Percentiles rank a stretch among this genome's conserved stretches.
Evolutionary conservation across 1,140 invertebrate genomes (phyloP).

Genomic region (Drosophila mojavensis): DNA sequence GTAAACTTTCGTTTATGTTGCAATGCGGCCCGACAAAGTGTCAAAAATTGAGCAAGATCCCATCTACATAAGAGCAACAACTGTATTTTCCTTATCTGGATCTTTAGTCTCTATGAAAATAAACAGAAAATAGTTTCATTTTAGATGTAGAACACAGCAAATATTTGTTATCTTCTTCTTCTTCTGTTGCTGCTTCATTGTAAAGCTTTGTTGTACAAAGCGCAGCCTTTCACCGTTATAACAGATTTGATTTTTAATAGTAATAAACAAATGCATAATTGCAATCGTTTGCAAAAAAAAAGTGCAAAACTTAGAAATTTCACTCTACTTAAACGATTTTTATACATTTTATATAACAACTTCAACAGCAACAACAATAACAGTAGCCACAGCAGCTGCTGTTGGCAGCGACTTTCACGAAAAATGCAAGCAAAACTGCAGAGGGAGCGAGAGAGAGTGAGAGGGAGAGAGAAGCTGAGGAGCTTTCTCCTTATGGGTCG

Average conservation of each 20-base stretch:
- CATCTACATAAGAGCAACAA: neutral
- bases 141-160: neutral
- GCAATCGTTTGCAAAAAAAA: slow-evolving; percentile 30
- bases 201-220: slow-evolving; percentile 6
- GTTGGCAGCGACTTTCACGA: slow-evolving; percentile 70
- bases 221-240: slow-evolving; percentile 2
- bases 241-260: slow-evolving; percentile 21
- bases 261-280: slow-evolving; percentile 31
- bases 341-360: slow-evolving; percentile 75
- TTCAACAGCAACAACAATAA: slow-evolving; percentile 45
- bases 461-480: slow-evolving; percentile 28
- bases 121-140: neutral
- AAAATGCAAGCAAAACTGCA: slow-evolving; percentile 79
- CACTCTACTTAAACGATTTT: slow-evolving; percentile 81
- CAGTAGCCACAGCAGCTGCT: slow-evolving; percentile 12
- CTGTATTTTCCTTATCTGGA: neutral
- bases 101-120: neutral
- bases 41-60: slow-evolving; percentile 30
- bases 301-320: slow-evolving; percentile 60
- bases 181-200: neutral
- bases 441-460: slow-evolving; percentile 23
- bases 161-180: neutral
- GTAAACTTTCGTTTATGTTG: slow-evolving; percentile 76
- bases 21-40: slow-evolving; percentile 52
- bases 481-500: slow-evolving; percentile 74